phyloP scores from a whole-genome alignment of 2,113 vertebrate genomes.

The Trichomycterus rosablanca region DNA sequence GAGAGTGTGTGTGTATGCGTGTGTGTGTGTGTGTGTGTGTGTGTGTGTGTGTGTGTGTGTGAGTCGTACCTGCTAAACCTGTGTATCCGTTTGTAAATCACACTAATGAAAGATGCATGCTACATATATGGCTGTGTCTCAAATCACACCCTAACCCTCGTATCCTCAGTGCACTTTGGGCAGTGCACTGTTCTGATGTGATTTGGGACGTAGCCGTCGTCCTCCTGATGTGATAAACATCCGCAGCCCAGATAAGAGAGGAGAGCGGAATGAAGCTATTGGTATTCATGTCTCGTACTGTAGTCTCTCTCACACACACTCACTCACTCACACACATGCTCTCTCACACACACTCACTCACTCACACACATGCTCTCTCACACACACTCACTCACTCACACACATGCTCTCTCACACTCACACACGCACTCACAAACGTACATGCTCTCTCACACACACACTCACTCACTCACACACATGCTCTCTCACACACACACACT shows the following conservation, averaged over 20 bases:
- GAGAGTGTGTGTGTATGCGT: neutral
- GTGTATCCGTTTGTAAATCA: neutral
- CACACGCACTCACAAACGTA: conserved; percentile 8
- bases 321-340: conserved; percentile 14
- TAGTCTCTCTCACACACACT: conserved; percentile 48
- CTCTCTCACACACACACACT: no score
- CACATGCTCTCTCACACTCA: no score
- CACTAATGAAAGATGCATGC: neutral
- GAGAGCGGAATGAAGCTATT: conserved; percentile 41
- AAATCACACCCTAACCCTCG: neutral
- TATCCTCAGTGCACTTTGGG: no score
- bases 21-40: neutral
- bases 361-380: no score
- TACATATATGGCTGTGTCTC: neutral
- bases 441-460: conserved; percentile 23
- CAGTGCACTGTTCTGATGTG: conserved; percentile 2
- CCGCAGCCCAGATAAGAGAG: conserved; percentile 41
- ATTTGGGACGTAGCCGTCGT: neutral
- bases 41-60: neutral
- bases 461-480: conserved; percentile 2
- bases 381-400: no score
- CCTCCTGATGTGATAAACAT: conserved; percentile 36
- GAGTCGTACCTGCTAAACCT: neutral
- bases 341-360: no score
- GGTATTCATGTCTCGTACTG: conserved; percentile 50